phyloP scores from a whole-genome alignment of 1,140 invertebrate species.

The Maconellicoccus hirsutus region DNA sequence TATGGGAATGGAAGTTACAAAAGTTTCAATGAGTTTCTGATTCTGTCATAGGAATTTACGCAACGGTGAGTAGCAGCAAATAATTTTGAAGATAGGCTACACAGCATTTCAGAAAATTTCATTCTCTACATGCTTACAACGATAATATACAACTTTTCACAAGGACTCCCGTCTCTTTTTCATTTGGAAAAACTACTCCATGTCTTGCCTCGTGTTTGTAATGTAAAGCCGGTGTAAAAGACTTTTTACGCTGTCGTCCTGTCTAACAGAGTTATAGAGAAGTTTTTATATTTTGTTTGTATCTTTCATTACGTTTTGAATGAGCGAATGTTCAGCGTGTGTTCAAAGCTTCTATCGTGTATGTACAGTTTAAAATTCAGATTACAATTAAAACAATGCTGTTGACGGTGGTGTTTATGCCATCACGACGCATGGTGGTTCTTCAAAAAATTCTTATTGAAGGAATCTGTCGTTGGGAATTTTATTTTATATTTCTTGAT shows the following conservation, averaged over 20 bases:
- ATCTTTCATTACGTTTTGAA: not conserved
- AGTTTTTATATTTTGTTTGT: not conserved
- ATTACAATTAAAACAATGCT: too few species aligned
- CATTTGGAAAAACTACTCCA: not conserved
- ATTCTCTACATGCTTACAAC: conserved; percentile 18
- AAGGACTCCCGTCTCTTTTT: conserved; percentile 2
- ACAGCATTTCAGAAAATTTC: conserved; percentile 12
- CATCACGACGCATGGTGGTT: too few species aligned
- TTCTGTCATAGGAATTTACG: conserved; percentile 22
- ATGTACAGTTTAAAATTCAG: too few species aligned
- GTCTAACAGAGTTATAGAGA: not conserved
- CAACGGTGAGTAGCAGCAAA: conserved; percentile 19
- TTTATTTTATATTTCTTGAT: too few species aligned
- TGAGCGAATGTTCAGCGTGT: too few species aligned
- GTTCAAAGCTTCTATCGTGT: too few species aligned
- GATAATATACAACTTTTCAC: conserved; percentile 17
- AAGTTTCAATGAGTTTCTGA: conserved; percentile 21
- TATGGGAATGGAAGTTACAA: conserved; percentile 20
- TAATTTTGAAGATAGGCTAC: conserved; percentile 20
- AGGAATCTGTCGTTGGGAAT: too few species aligned
- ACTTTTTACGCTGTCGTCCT: not conserved
- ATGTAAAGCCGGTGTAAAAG: not conserved
- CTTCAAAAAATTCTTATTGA: too few species aligned
- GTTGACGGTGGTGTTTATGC: too few species aligned
- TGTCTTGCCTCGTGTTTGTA: not conserved